phyloP scores from a whole-genome alignment of 1,140 invertebrate genomes.

The Archivesica marissinica region DNA sequence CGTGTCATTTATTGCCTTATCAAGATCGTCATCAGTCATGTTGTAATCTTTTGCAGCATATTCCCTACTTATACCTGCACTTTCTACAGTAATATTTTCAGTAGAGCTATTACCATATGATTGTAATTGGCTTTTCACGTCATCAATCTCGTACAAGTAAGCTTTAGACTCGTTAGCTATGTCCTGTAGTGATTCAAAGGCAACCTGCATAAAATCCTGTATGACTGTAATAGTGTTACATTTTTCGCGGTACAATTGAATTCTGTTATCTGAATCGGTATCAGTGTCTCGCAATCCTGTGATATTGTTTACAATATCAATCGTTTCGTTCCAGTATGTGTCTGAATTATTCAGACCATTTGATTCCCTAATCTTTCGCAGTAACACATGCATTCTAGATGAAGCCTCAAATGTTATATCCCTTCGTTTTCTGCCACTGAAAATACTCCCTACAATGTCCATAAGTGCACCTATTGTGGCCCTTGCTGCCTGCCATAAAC shows the following conservation, averaged over 20 bases:
- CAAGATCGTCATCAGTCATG: background rate
- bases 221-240: background rate
- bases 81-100: background rate
- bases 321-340: no score
- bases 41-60: slow-evolving; percentile 25
- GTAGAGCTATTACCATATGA: background rate
- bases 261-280: background rate
- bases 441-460: slow-evolving; percentile 6
- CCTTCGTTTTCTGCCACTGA: slow-evolving; percentile 23
- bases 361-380: background rate
- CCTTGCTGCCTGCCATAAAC: slow-evolving; percentile 51
- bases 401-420: background rate
- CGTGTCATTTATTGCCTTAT: background rate
- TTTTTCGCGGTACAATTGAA: slow-evolving; percentile 7
- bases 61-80: background rate
- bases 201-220: slow-evolving; percentile 10
- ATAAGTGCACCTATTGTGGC: no score
- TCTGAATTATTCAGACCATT: no score
- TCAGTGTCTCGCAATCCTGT: background rate
- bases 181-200: background rate
- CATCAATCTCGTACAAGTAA: background rate
- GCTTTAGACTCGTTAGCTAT: background rate
- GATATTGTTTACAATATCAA: no score
- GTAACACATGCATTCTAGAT: background rate
- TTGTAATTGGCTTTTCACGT: background rate